These are phyloP conservation scores for Palythoa grandis DNA, from an alignment of 92 coral and sea anemone genomes.

Conservation along the genomic window DNA sequence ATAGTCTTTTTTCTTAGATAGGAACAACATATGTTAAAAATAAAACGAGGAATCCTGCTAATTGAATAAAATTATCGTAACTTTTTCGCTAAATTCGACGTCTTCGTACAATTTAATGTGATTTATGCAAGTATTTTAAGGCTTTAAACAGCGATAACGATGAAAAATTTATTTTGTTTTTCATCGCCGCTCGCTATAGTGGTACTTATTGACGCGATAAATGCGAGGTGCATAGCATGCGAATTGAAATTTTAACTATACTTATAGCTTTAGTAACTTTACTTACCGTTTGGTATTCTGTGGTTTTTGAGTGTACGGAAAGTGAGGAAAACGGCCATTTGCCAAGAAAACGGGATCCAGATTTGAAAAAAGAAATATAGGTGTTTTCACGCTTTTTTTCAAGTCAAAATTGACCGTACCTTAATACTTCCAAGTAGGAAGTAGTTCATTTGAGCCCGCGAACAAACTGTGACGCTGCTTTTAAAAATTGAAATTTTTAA, in stretches of 20 bases:
- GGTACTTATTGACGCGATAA: too few species aligned
- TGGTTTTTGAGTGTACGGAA: slow-evolving; percentile 40
- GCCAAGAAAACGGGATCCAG: not conserved
- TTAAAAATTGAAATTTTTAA: not conserved
- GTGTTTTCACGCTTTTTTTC: not conserved
- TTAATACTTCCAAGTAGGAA: not conserved
- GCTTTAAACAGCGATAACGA: too few species aligned
- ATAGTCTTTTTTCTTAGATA: not conserved
- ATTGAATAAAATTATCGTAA: too few species aligned
- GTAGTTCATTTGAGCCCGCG: slow-evolving; percentile 3
- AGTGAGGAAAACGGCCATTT: slow-evolving; percentile 45
- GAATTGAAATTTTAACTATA: not conserved
- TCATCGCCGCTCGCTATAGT: too few species aligned
- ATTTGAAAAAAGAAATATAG: not conserved
- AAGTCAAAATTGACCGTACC: too few species aligned
- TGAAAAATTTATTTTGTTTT: too few species aligned
- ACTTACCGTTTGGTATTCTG: slow-evolving; percentile 40
- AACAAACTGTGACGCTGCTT: not conserved
- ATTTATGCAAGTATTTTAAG: too few species aligned
- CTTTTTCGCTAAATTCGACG: too few species aligned
- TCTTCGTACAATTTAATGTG: too few species aligned
- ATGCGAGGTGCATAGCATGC: not conserved
- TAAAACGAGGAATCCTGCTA: too few species aligned
- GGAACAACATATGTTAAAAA: too few species aligned
- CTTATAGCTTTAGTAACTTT: not conserved